Evolutionary conservation across 1,140 invertebrate genomes (phyloP).

Genomic region (Metopolophium dirhodum): DNA sequence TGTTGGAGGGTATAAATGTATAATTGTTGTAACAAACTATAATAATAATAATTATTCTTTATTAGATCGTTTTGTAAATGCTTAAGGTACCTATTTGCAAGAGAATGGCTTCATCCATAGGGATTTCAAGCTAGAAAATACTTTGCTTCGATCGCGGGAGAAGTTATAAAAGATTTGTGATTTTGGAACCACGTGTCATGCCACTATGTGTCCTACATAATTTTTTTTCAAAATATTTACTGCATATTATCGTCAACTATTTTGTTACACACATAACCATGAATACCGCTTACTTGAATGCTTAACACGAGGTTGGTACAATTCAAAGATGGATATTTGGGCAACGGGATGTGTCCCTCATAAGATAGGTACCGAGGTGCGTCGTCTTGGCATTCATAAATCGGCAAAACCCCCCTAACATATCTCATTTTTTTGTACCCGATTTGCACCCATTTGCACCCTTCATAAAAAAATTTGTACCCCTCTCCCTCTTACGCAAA

Average conservation of each 20-base stretch:
- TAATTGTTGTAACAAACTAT: background rate
- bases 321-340: constrained; percentile 77
- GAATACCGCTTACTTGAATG: too few relatives aligned
- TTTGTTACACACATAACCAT: constrained; percentile 63
- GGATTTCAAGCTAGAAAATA: constrained; percentile 77
- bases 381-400: too few relatives aligned
- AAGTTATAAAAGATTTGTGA: constrained; percentile 71
- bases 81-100: constrained; percentile 64
- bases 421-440: too few relatives aligned
- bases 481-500: too few relatives aligned
- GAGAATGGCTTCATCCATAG: constrained; percentile 69
- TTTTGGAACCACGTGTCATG: constrained; percentile 68
- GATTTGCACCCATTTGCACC: too few relatives aligned
- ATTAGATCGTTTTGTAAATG: constrained; percentile 59
- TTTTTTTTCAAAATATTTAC: too few relatives aligned
- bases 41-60: background rate
- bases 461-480: too few relatives aligned
- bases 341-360: constrained; percentile 75
- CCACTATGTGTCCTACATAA: constrained; percentile 66
- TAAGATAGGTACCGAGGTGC: constrained; percentile 68
- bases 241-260: too few relatives aligned
- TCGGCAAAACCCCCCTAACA: too few relatives aligned
- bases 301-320: constrained; percentile 72
- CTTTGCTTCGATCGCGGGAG: constrained; percentile 66
- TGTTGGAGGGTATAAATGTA: constrained; percentile 64